phyloP scores from a whole-genome alignment of 1,140 invertebrate species.

The Idris sp. region DNA sequence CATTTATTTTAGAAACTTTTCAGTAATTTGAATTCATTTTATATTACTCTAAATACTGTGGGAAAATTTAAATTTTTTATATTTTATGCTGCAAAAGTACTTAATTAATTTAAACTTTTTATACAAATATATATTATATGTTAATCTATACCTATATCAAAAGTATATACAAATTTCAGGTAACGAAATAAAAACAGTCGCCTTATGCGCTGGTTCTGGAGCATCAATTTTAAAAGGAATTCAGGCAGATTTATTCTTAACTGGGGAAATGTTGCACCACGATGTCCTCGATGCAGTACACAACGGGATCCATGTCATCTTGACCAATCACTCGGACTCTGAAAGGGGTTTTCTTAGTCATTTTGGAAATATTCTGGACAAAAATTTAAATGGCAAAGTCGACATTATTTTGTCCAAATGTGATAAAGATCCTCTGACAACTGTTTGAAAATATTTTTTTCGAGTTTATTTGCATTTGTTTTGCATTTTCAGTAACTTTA shows the following conservation, averaged over 20 bases:
- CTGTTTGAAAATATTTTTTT: conserved; percentile 64
- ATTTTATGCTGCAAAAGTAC: too few relatives aligned
- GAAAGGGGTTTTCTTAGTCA: conserved; percentile 90
- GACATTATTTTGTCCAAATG: conserved; percentile 84
- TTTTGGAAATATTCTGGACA: conserved; percentile 79
- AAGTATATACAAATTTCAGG: conserved; percentile 7
- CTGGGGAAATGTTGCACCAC: conserved; percentile 97
- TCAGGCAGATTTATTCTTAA: conserved; percentile 89
- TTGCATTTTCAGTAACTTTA: too few relatives aligned
- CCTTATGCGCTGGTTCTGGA: conserved; percentile 94
- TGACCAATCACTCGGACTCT: conserved; percentile 97
- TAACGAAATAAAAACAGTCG: conserved; percentile 81
- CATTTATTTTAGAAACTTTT: too few relatives aligned
- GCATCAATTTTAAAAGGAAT: conserved; percentile 84
- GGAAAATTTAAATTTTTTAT: too few relatives aligned
- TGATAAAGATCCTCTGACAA: conserved; percentile 86
- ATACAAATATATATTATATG: too few relatives aligned
- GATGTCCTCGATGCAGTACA: conserved; percentile 93
- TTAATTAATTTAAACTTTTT: too few relatives aligned
- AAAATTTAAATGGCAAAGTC: conserved; percentile 80
- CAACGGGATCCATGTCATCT: conserved; percentile 86
- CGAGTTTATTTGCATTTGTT: neutral
- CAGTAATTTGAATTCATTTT: too few relatives aligned
- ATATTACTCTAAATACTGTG: too few relatives aligned
- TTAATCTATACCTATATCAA: too few relatives aligned